Conservation (phyloP, 2,113 vertebrate genomes). For the Anoplopoma fimbria region DNA sequence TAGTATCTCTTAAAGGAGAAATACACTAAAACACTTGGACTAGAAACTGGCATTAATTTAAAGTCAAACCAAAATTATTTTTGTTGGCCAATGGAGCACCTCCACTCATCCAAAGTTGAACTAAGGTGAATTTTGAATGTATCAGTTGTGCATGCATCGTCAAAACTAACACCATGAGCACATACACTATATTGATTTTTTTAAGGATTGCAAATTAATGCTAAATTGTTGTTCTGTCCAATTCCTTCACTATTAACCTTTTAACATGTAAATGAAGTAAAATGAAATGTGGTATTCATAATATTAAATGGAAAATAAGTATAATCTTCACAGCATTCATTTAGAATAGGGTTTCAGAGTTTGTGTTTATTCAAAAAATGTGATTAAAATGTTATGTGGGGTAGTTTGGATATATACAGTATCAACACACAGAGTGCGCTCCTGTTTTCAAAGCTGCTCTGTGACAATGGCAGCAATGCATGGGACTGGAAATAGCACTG, state of each 20-base stretch:
- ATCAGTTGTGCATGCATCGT: no score
- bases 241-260: neutral
- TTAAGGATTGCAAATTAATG: neutral
- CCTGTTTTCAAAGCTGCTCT: slow-evolving; percentile 18
- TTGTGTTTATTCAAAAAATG: neutral
- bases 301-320: neutral
- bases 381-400: neutral
- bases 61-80: no score
- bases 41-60: neutral
- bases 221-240: neutral
- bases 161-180: neutral
- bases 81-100: no score
- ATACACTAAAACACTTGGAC: neutral
- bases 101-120: no score
- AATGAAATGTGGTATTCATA: neutral
- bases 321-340: neutral
- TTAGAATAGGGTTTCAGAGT: neutral
- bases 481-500: slow-evolving; percentile 62
- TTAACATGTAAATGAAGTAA: neutral
- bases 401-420: neutral
- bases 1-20: neutral
- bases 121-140: no score
- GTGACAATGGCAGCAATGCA: slow-evolving; percentile 59
- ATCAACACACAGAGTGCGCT: slow-evolving; percentile 7
- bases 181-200: neutral